Conservation (phyloP, 2,113 vertebrate species). For the Apteryx owenii region DNA sequence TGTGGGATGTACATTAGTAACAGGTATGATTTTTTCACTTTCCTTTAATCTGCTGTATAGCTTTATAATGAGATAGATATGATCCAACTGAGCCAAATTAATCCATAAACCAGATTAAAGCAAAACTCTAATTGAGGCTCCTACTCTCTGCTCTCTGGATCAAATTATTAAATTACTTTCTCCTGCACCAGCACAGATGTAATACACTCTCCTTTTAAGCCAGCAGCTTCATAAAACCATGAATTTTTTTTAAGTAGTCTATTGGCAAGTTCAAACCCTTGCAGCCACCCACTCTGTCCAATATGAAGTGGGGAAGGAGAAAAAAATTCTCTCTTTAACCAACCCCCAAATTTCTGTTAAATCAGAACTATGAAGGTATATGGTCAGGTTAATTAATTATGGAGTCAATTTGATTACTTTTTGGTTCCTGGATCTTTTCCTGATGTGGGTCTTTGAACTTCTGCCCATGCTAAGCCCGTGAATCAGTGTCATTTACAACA, state of each 20-base stretch:
- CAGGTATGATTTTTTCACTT: background rate
- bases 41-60: background rate
- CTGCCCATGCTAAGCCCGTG: conserved; percentile 15
- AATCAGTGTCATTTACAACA: conserved; percentile 47
- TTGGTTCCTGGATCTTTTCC: conserved; percentile 19
- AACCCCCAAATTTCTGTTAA: conserved; percentile 8
- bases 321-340: background rate
- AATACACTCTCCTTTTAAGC: background rate
- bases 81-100: conserved; percentile 58
- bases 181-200: background rate
- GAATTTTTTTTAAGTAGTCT: background rate
- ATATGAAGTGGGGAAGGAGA: background rate
- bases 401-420: conserved; percentile 27
- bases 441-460: conserved; percentile 53
- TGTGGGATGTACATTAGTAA: background rate
- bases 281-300: background rate
- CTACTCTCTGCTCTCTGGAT: background rate
- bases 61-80: conserved; percentile 13
- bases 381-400: conserved; percentile 72
- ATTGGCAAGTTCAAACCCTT: background rate
- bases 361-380: conserved; percentile 46
- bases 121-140: conserved; percentile 40
- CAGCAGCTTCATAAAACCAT: background rate
- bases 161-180: background rate
- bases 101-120: conserved; percentile 56